Evolutionary conservation across 30 jellyfish, hydroid and myxozoan species (phyloP), one percentile per base, ranked within the genome.

Genomic region (Phacellophora camtschatica): DNA sequence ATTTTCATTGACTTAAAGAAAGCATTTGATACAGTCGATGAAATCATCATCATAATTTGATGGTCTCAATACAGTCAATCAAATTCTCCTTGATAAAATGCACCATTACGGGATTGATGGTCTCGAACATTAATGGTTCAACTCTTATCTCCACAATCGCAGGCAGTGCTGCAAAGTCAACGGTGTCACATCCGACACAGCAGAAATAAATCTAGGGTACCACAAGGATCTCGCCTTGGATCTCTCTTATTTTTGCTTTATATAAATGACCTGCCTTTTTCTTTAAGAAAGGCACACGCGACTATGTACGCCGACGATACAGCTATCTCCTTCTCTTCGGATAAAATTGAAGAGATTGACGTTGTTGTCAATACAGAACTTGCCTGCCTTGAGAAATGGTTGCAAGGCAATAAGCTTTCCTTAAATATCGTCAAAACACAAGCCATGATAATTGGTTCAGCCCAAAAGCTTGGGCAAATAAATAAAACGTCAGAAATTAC

Each of bases 211-310:
- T 18, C 22, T 39, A 43, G 48, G 43, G 67, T 20, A 28, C 45
- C 42, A 31, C 84, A 71, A 71, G 71, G 77, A 6, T 63, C 77
- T 63, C 33, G 71, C 84, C 84, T 71, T 42, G 84, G 71, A 71
- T 56, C 34, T 34, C 84, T 71, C 43, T 56, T 71, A 71, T 19
- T 68, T 68, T 68, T 42, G 6, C 23, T 68, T 4, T 36, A 39
- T 12, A 35, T 68, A 20, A 15, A 18, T 49, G 71, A 71, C 29
- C 43, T 58, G 8, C 73, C 73, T 27, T 58, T 58, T 27, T 7
- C 12, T n/a, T 27, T 39, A 39, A 27, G 8, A 27, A 15, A 11
- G 53, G 45, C 45, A 19, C 11, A 63, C 30, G 77, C 24, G 32
- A 63, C 77, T 11, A 63, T 63, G 30, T 63, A 63, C 32, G 77